Base-by-base conservation (phyloP, 2,797 vertebrate species). In the Aythya fuligula region DNA sequence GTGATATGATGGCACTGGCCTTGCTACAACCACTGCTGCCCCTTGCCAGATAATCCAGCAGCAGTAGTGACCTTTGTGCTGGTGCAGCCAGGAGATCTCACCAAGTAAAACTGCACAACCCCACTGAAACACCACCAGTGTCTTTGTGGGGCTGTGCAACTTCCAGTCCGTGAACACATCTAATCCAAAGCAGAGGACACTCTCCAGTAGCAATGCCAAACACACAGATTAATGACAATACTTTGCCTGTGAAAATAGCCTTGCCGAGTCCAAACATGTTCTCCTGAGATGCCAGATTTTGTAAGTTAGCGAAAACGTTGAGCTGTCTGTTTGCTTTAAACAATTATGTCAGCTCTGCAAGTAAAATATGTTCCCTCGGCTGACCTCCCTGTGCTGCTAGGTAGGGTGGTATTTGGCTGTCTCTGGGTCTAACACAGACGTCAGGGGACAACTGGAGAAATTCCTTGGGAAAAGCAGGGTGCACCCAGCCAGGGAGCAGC, bases 251-350 rank as follows among this genome's bases (percentile, higher is more conserved):
- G 91, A 74, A 89, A 93, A 71, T 61, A 84, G 91, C 84, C 86
- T 95, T 95, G 84, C 83, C 58, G 34, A 96, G 90, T 95, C 85
- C 95, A 73, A 85, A 95, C 95, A 94, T 90, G 69, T 93, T 89
- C 85, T 94, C 84, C 54, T 0, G 0, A 91, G 90, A 82, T 95
- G 93, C 88, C 95, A 94, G 87, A 87, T 94, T 94, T 93, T 95
- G 5, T 94, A 94, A 94, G 88, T 94, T 94, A 91, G 86, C 57
- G 87, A 94, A 96, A 97, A 91, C 30, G 74, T 92, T 94, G 94
- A 93, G 87, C 91, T 96, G 95, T 91, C 93, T 94, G 77, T 95
- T 94, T 93, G 85, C 80, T 94, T 93, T 89, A 80, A 94, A 94
- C 83, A 79, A 91, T 93, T 95, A 94, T 91, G 81, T 90, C 91